phyloP scores from a whole-genome alignment of 2,888 invertebrate species.

The Hydriomena furcata region DNA sequence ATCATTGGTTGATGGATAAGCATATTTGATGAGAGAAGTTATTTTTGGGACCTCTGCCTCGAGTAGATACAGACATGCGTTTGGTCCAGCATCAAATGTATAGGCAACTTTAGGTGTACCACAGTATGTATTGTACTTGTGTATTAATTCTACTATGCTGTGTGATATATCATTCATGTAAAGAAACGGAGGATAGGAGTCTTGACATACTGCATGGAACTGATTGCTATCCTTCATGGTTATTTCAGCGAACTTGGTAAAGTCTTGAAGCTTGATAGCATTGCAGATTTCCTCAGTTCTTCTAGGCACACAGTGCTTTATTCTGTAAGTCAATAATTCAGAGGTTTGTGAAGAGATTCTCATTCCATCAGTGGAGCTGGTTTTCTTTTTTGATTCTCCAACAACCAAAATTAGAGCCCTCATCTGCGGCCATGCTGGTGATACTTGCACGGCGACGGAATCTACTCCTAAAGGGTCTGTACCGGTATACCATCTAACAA shows the following conservation, averaged over 20 bases:
- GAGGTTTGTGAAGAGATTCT: constrained; percentile 91
- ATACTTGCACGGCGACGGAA: constrained; percentile 90
- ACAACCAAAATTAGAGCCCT: constrained; percentile 95
- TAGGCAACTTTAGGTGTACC: constrained; percentile 92
- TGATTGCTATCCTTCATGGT: constrained; percentile 99
- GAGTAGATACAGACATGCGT: constrained; percentile 94
- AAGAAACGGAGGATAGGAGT: constrained; percentile 96
- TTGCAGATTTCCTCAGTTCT: constrained; percentile 82
- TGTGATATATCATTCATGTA: constrained; percentile 97
- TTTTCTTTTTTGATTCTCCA: constrained; percentile 91
- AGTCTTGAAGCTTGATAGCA: constrained; percentile 88
- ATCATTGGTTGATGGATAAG: constrained; percentile 86
- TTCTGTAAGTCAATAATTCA: constrained; percentile 89
- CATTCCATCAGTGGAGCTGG: constrained; percentile 96
- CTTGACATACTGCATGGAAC: constrained; percentile 96
- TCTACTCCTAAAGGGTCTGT: constrained; percentile 86
- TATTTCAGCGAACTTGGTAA: constrained; percentile 93
- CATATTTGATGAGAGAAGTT: constrained; percentile 86
- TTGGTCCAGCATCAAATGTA: constrained; percentile 99
- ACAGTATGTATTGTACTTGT: constrained; percentile 89
- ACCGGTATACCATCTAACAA: constrained; percentile 96
- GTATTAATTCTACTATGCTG: constrained; percentile 90
- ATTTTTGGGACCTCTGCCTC: constrained; percentile 89
- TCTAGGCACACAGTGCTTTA: constrained; percentile 88
- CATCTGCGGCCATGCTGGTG: constrained; percentile 94